A percentile compares a stretch with the other conserved stretches of the same genome.
Evolutionary conservation across 2,888 invertebrate species (phyloP).

Genomic region (Gymnosoma rotundatum): DNA sequence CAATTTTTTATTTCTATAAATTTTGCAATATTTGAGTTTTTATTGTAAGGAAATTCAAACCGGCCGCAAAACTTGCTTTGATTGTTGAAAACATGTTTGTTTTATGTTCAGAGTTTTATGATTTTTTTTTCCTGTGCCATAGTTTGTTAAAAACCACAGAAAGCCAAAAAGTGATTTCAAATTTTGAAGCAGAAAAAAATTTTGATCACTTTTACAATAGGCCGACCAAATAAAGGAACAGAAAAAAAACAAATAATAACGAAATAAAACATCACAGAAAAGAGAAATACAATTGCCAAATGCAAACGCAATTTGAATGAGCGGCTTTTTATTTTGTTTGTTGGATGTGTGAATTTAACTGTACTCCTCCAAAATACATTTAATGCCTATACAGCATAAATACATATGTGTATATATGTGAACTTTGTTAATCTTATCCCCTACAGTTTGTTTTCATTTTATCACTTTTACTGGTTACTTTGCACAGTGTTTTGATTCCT

Average conservation of each 20-base stretch:
- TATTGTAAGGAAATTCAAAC: slow-evolving; percentile 64
- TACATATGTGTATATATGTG: not conserved
- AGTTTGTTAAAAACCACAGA: slow-evolving; percentile 63
- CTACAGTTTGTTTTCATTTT: not conserved
- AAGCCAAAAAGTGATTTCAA: slow-evolving; percentile 68
- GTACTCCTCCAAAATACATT: slow-evolving; percentile 33
- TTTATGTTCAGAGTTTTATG: slow-evolving; percentile 44
- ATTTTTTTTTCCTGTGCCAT: not conserved
- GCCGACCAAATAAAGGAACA: slow-evolving; percentile 31
- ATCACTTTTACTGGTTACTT: too few species aligned
- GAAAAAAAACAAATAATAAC: slow-evolving; percentile 6
- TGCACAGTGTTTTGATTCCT: too few species aligned
- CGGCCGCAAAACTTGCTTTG: slow-evolving; percentile 72
- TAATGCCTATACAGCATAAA: slow-evolving; percentile 1
- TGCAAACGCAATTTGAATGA: slow-evolving; percentile 56
- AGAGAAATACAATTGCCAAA: slow-evolving; percentile 62
- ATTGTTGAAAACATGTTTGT: slow-evolving; percentile 67
- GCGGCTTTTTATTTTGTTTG: slow-evolving; percentile 15
- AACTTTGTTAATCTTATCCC: slow-evolving; percentile 11
- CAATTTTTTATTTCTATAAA: not conserved
- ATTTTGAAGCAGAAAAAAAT: slow-evolving; percentile 37
- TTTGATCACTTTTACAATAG: slow-evolving; percentile 61
- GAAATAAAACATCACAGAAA: slow-evolving; percentile 5
- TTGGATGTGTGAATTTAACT: slow-evolving; percentile 31
- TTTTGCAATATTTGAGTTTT: slow-evolving; percentile 37